Evolutionary conservation across 2,888 invertebrate genomes (phyloP), one percentile per base, ranked within the genome.

Genomic region (Parnassius apollo): DNA sequence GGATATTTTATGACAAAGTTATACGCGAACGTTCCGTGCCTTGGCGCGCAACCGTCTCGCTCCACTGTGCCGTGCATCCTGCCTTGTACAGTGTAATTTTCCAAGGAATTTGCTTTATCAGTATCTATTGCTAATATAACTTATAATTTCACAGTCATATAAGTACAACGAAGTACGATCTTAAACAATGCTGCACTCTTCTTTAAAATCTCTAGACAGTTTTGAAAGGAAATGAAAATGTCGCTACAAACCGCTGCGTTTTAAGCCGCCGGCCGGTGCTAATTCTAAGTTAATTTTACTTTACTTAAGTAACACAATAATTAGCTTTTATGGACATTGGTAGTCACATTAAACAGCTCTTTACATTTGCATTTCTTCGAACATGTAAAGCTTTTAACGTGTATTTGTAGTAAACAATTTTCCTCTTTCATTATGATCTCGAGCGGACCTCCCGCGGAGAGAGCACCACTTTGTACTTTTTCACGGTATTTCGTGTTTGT

Each of bases 21-120:
- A 67, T 73, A 78, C 74, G 70, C 70, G 75, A 80, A 79, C 76
- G 80, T 85, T 85, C 83, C 77, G 78, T 70, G 80, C 85, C 76
- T 67, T 83, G 78, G 83, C 80, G 86, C 91, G 84, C 86, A 86
- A 86, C 90, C 83, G 91, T 89, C 83, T 85, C 89, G 91, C 89
- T 91, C 85, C 88, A 87, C 78, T 86, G 90, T 89, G 73, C 82
- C 89, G 91, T 85, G 81, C 83, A 91, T 91, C 91, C 91, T 90
- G 89, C 80, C 81, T 75, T 75, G 69, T 75, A 81, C 81, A 81
- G 77, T 82, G 73, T 82, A 81, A 82, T 85, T 87, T 86, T 85
- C 83, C 78, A 73, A 78, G 81, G 82, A 81, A 73, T 76, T 75
- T 68, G 72, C 71, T 76, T 72, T 73, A 77, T 71, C 71, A 65